phyloP scores from a whole-genome alignment of 2,797 vertebrate genomes.

The Moxostoma hubbsi region DNA sequence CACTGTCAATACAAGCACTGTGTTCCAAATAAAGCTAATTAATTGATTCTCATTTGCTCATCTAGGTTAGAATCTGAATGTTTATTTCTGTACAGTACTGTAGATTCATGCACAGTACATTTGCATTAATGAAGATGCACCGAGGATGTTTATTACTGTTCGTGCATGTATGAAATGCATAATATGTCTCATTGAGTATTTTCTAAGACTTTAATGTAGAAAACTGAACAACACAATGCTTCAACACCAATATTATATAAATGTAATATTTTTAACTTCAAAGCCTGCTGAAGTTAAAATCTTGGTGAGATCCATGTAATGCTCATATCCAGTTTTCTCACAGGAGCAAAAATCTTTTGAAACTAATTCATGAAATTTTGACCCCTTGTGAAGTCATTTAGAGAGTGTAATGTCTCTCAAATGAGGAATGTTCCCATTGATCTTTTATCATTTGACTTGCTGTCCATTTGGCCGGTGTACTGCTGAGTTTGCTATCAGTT shows the following conservation, averaged over 20 bases:
- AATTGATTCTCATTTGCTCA: not conserved
- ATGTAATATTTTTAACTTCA: not conserved
- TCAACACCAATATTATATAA: not conserved
- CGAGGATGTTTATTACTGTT: conserved; percentile 39
- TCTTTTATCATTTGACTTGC: conserved; percentile 59
- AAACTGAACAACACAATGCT: not conserved
- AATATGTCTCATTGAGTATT: conserved; percentile 11
- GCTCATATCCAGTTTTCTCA: conserved; percentile 16
- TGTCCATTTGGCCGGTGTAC: conserved; percentile 60
- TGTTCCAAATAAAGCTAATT: not conserved
- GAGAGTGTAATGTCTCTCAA: conserved; percentile 44
- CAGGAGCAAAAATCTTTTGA: conserved; percentile 34
- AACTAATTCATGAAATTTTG: conserved; percentile 4
- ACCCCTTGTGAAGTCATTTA: conserved; percentile 40
- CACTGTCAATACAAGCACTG: not conserved
- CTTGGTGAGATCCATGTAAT: not conserved
- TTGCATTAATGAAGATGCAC: conserved; percentile 11
- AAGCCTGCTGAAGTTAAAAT: conserved; percentile 10
- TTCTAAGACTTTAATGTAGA: conserved; percentile 3
- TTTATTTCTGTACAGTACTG: conserved; percentile 22
- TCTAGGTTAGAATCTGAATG: conserved; percentile 35
- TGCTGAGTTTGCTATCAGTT: conserved; percentile 57
- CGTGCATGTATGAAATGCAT: not conserved
- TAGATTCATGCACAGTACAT: conserved; percentile 20
- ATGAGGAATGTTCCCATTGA: conserved; percentile 59